phyloP scores from a whole-genome alignment of 2,113 vertebrate species.

The Tringa solitaria region DNA sequence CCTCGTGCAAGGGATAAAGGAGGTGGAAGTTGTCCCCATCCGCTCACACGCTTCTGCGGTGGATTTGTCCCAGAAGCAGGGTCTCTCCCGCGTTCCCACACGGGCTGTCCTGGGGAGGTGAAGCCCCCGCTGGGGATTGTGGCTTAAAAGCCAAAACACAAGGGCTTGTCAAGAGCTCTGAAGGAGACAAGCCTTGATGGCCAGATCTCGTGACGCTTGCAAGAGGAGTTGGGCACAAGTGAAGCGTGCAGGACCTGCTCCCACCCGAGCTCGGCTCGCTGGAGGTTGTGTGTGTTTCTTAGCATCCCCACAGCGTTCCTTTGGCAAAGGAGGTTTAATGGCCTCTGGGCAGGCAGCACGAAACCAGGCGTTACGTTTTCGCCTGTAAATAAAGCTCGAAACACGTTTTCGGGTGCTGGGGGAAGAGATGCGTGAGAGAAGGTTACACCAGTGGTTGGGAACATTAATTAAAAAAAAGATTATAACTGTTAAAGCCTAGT shows the following conservation, averaged over 20 bases:
- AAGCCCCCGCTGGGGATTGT: neutral
- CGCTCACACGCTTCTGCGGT: fast-evolving
- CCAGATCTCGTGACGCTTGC: neutral
- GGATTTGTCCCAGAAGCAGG: neutral
- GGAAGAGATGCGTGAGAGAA: neutral
- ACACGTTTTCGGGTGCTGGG: neutral
- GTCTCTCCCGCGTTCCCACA: neutral
- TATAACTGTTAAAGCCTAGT: conserved; percentile 36
- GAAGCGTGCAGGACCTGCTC: conserved; percentile 17
- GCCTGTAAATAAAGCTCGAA: neutral
- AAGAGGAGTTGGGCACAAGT: neutral
- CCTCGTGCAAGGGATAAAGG: neutral
- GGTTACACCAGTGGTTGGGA: conserved; percentile 28
- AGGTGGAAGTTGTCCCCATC: neutral
- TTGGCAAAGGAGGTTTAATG: conserved; percentile 11
- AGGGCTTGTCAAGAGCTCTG: neutral
- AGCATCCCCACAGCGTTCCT: neutral
- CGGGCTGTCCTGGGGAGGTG: neutral
- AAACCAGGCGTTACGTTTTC: neutral
- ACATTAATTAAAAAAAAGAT: conserved; percentile 27
- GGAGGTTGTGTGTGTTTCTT: neutral
- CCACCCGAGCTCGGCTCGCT: neutral
- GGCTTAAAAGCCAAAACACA: neutral
- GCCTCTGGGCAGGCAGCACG: neutral
- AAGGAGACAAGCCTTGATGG: conserved; percentile 9